Evolutionary conservation across 2,797 vertebrate genomes (phyloP).

Genomic region (Decapterus maruadsi): DNA sequence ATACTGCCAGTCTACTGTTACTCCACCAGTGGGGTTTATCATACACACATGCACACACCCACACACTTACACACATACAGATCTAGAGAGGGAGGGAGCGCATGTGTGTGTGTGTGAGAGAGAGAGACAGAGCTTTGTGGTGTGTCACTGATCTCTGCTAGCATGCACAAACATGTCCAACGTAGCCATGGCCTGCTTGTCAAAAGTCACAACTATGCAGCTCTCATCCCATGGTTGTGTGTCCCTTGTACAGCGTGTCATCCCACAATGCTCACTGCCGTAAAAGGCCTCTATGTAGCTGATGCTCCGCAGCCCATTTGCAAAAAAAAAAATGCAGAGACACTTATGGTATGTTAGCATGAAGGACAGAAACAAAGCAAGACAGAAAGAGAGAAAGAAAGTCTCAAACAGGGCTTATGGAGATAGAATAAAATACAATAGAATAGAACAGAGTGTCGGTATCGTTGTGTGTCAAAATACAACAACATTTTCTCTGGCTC

Average conservation of each 20-base stretch:
- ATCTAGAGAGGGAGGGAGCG: conserved; percentile 46
- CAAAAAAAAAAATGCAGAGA: background rate
- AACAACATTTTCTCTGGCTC: no score
- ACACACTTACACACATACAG: conserved; percentile 63
- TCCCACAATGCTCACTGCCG: conserved; percentile 23
- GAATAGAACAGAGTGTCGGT: no score
- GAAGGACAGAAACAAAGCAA: background rate
- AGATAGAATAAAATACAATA: no score
- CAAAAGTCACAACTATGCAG: conserved; percentile 83
- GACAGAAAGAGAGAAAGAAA: background rate
- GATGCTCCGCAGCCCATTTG: conserved; percentile 15
- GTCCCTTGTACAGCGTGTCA: conserved; percentile 45
- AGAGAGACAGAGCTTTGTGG: conserved; percentile 71
- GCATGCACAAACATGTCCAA: conserved; percentile 81
- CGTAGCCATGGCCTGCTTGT: conserved; percentile 76
- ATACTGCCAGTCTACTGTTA: conserved; percentile 84
- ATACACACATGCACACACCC: conserved; percentile 75
- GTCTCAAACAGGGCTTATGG: no score
- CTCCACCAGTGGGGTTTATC: conserved; percentile 81
- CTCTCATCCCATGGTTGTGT: conserved; percentile 60
- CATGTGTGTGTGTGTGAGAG: conserved; percentile 28
- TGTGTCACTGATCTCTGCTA: conserved; percentile 80
- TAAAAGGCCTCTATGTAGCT: conserved; percentile 35
- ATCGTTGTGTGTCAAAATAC: no score
- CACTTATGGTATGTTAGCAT: background rate